phyloP scores from a whole-genome alignment of 2,888 invertebrate species.

The Boloria selene region DNA sequence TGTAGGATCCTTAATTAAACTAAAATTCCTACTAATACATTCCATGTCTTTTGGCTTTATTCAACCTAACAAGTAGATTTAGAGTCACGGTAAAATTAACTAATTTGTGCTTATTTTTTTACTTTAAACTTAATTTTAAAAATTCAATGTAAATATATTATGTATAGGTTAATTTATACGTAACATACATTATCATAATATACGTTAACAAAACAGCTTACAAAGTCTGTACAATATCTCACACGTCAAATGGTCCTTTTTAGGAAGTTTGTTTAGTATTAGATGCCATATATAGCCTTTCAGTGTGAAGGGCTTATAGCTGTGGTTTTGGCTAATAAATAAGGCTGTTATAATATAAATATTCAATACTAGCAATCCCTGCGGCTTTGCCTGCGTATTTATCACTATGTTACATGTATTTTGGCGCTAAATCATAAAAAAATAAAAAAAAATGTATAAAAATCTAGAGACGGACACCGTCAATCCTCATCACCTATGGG shows the following conservation, averaged over 20 bases:
- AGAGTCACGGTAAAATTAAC: neutral
- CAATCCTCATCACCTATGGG: too few relatives aligned
- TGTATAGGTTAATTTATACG: neutral
- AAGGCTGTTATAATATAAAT: neutral
- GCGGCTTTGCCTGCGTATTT: too few relatives aligned
- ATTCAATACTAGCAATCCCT: too few relatives aligned
- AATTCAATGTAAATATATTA: neutral
- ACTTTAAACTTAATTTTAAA: too few relatives aligned
- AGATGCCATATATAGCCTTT: conserved; percentile 21
- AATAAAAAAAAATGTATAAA: too few relatives aligned
- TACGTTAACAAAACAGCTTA: conserved; percentile 26
- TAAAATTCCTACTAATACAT: too few relatives aligned
- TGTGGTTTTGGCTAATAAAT: conserved; percentile 8
- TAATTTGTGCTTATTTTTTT: neutral
- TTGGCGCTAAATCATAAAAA: too few relatives aligned
- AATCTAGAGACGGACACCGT: too few relatives aligned
- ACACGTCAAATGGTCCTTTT: conserved; percentile 22
- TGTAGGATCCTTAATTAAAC: too few relatives aligned
- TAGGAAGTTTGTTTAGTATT: conserved; percentile 30
- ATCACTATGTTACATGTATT: too few relatives aligned
- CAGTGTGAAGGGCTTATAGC: conserved; percentile 8
- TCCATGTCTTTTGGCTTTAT: too few relatives aligned
- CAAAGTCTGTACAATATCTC: conserved; percentile 23
- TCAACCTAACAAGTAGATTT: too few relatives aligned
- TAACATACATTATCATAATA: conserved; percentile 9